phyloP scores from a whole-genome alignment of 1,140 invertebrate genomes.

The Diuraphis noxia region DNA sequence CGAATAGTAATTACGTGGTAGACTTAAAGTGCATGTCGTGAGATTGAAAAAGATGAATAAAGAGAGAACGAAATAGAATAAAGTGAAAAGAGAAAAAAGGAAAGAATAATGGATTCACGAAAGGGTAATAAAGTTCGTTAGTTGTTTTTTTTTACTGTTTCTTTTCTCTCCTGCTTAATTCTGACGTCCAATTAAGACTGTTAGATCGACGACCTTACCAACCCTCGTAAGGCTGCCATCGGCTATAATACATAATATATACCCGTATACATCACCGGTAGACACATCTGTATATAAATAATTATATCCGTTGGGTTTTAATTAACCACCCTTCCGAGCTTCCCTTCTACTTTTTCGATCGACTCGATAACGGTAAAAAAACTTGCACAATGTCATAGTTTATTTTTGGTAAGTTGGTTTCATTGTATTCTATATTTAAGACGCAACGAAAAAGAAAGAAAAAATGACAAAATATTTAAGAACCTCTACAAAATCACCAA shows the following conservation, averaged over 20 bases:
- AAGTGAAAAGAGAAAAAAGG: not conserved
- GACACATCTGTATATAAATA: not conserved
- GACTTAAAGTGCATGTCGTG: not conserved
- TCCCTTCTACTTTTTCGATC: not conserved
- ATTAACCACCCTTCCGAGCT: not conserved
- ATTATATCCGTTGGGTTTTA: not conserved
- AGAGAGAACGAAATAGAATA: not conserved
- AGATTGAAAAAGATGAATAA: not conserved
- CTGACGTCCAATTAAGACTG: slow-evolving; percentile 8
- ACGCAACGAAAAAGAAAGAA: not conserved
- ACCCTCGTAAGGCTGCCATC: not conserved
- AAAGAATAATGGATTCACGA: slow-evolving; percentile 4
- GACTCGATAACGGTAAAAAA: not conserved
- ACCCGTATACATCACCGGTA: not conserved
- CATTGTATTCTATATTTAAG: no score
- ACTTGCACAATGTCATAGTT: not conserved
- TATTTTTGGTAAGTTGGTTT: no score
- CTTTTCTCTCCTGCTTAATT: slow-evolving; percentile 16
- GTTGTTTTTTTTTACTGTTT: not conserved
- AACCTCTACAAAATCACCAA: not conserved
- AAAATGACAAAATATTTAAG: not conserved
- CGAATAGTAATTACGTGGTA: slow-evolving; percentile 1
- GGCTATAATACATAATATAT: not conserved
- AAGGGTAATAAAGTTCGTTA: slow-evolving; percentile 11
- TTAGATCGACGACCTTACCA: not conserved